A percentile compares a stretch with the other conserved stretches of the same genome.
phyloP scores from a whole-genome alignment of 2,888 invertebrate genomes.

The Plusia festucae region DNA sequence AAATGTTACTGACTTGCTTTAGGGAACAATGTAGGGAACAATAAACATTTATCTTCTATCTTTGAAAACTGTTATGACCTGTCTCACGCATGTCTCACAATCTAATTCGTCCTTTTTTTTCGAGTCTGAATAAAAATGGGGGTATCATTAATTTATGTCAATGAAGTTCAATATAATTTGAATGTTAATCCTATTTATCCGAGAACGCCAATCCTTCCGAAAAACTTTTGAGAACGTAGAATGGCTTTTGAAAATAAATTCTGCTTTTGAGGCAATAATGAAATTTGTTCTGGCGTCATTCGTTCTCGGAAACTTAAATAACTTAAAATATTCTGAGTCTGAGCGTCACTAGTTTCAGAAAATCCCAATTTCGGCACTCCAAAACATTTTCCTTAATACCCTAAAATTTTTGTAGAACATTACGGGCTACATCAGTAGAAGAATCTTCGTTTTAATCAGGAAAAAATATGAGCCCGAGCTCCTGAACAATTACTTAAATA shows the following conservation, averaged over 20 bases:
- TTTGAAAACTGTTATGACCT: background rate
- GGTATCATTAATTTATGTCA: too few relatives aligned
- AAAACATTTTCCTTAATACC: constrained; percentile 27
- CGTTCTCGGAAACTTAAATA: background rate
- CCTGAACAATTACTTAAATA: constrained; percentile 52
- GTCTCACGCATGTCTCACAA: background rate
- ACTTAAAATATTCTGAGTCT: background rate
- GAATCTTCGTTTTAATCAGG: constrained; percentile 44
- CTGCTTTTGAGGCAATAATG: background rate
- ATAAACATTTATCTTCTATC: background rate
- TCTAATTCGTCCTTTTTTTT: background rate
- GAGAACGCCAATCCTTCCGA: too few relatives aligned
- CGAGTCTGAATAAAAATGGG: too few relatives aligned
- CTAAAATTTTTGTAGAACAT: constrained; percentile 28
- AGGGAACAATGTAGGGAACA: background rate
- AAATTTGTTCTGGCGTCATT: background rate
- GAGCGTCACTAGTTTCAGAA: background rate
- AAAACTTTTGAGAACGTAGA: background rate
- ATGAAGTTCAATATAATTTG: too few relatives aligned
- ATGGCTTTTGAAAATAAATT: background rate
- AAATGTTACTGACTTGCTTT: constrained; percentile 13
- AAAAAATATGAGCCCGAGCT: constrained; percentile 40
- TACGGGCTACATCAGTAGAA: constrained; percentile 18
- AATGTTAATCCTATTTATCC: too few relatives aligned
- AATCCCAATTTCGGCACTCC: constrained; percentile 7